Evolutionary conservation across 2,797 vertebrate genomes (phyloP).

Genomic region (Tokudaia muenninki): DNA sequence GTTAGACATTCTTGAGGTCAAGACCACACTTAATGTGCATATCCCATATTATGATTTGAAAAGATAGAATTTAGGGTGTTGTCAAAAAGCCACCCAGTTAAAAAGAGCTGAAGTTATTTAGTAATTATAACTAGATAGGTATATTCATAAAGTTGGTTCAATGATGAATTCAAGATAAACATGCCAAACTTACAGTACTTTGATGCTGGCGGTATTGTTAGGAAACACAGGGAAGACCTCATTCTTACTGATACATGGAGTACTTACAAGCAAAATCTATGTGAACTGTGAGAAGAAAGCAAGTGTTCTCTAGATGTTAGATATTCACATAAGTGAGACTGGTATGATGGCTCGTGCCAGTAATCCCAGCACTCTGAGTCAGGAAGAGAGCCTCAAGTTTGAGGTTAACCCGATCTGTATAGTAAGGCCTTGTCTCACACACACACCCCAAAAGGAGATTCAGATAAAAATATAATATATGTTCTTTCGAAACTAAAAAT

Average conservation of each 20-base stretch:
- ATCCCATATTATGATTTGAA: background rate
- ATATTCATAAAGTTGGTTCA: background rate
- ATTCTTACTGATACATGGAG: background rate
- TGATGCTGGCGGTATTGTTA: background rate
- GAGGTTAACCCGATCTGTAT: background rate
- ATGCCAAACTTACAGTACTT: conserved; percentile 3
- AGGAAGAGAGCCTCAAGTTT: background rate
- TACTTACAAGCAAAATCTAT: background rate
- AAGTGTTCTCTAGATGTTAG: background rate
- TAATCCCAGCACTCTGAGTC: background rate
- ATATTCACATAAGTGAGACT: background rate
- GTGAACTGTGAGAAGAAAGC: background rate
- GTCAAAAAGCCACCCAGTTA: background rate
- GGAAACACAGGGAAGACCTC: background rate
- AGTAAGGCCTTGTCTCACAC: background rate
- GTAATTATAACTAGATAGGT: background rate
- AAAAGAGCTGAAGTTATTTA: conserved; percentile 10
- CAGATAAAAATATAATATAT: background rate
- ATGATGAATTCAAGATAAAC: conserved; percentile 16
- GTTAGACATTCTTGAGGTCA: background rate
- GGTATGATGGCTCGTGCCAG: no score
- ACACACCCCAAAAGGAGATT: background rate
- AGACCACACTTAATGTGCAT: rapidly evolving
- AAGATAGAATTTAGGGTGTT: background rate
- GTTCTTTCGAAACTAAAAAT: background rate